phyloP scores from a whole-genome alignment of 2,797 vertebrate species.

The Chaetophractus vellerosus region DNA sequence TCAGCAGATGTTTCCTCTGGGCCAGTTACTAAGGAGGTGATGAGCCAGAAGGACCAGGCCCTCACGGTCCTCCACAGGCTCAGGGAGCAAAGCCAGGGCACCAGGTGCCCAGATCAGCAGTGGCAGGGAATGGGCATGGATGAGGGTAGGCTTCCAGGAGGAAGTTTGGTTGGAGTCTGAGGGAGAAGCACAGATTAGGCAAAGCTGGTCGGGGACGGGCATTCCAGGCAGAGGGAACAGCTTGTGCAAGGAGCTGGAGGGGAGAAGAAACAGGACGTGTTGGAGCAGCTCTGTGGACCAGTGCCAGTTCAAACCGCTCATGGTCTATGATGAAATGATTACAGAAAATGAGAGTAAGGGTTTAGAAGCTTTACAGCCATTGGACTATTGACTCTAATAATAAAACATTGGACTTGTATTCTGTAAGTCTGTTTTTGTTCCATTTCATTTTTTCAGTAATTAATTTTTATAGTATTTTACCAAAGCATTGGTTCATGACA shows the following conservation, averaged over 20 bases:
- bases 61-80: background rate
- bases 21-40: background rate
- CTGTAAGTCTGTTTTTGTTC: background rate
- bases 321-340: background rate
- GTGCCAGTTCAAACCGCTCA: background rate
- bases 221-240: background rate
- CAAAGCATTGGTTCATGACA: background rate
- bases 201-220: background rate
- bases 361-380: background rate
- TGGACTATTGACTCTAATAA: background rate
- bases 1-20: background rate
- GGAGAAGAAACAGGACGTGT: background rate
- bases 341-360: background rate
- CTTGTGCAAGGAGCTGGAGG: background rate
- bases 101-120: background rate
- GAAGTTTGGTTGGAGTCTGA: background rate
- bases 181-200: background rate
- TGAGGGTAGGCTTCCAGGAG: background rate
- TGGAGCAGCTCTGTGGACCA: background rate
- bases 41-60: background rate
- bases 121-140: accelerated
- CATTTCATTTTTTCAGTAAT: constrained; percentile 2
- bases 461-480: background rate
- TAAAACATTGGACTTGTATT: background rate
- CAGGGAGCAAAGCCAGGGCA: background rate